Base-by-base conservation (phyloP, 1,140 invertebrate species). In the Panulirus ornatus region DNA sequence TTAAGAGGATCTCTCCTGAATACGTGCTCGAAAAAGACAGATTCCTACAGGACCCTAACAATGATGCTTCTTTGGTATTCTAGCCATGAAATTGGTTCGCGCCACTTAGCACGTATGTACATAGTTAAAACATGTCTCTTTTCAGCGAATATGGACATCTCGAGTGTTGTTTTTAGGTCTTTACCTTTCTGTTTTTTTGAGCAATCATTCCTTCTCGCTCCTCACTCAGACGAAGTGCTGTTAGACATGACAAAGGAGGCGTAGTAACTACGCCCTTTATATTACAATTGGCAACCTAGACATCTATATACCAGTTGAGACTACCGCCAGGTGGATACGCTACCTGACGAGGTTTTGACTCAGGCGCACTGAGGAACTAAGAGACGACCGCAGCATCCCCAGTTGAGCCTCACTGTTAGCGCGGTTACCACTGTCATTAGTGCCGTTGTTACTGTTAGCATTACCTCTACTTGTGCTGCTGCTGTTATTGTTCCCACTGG, bases 281-380 rank as follows among this genome's bases (percentile, higher is more conserved):
- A 73, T 73, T 73, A 73, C 70, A 73, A n/a, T 34, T 16, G 44
- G 5, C 78, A 81, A 51, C 78, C 22, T 30, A 42, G 44, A 44
- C 14, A 51, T 38, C 76, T 34, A 47, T 42, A 1, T 1, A n/a
- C 47, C 44, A 30, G 30, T 22, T 44, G 40, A 79, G 16, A 34
- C 44, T 47, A 44, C 54, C 22, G 58, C 14, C 2, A 30, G 51
- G 0, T 1, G 81, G 44, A 34, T 34, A 66, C 85, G 85, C 73
- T 88, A 88, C 79, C 58, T 82, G 87, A 78, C 82, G 76, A 78
- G 87, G 78, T 89, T 42, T 78, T 89, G 87, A 8, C 87, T 70
- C 36, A 71, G 51, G 79, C 76, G 83, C 63, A 38, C 44, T n/a
- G n/a, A 38, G 71, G 44, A 42, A 14, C 84, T 51, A 16, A 86